phyloP scores from a whole-genome alignment of 2,113 vertebrate genomes.

The Brachypodius melanocephalos region DNA sequence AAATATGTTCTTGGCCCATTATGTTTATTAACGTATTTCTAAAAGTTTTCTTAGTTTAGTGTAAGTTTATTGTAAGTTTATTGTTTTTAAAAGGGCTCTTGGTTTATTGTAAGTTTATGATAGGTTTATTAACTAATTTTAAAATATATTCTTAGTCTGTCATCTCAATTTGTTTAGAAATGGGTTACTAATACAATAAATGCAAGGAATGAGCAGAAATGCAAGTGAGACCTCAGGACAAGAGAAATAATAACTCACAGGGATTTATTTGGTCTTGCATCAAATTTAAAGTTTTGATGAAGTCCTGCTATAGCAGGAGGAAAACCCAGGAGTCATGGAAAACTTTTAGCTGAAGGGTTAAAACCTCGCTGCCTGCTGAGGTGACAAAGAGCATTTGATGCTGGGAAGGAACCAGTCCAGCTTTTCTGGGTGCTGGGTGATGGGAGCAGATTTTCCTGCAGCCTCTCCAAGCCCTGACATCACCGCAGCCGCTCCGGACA shows the following conservation, averaged over 20 bases:
- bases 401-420: neutral
- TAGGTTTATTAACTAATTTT: neutral
- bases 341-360: neutral
- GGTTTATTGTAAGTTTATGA: neutral
- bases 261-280: neutral
- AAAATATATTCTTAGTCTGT: neutral
- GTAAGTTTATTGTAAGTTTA: neutral
- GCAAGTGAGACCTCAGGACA: too few species aligned
- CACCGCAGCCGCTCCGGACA: neutral
- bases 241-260: neutral
- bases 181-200: neutral
- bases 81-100: neutral
- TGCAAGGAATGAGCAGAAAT: too few species aligned
- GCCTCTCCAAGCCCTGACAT: neutral
- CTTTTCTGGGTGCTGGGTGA: neutral
- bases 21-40: neutral
- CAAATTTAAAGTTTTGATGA: neutral
- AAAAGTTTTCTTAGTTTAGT: neutral
- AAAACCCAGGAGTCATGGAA: accelerated
- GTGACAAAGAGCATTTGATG: neutral
- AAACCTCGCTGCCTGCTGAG: neutral
- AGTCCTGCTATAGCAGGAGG: neutral
- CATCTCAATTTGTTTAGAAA: neutral
- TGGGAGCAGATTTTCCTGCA: neutral
- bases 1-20: neutral